phyloP scores from a whole-genome alignment of 2,113 vertebrate species.

The Choloepus hoffmanni region DNA sequence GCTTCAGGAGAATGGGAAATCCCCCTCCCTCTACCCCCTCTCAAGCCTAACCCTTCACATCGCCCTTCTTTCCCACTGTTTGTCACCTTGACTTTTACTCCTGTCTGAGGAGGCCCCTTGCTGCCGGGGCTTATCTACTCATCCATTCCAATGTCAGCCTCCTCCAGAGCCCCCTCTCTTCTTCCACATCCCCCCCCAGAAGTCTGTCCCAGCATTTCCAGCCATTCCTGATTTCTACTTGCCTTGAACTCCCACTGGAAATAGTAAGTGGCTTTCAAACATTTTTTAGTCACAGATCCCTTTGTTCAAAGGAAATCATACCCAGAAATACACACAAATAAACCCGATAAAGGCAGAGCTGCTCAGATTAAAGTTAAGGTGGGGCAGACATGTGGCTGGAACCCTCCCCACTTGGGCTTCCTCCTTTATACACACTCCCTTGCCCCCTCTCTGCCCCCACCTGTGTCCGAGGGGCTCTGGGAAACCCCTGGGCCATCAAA shows the following conservation, averaged over 20 bases:
- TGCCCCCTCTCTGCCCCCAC: neutral
- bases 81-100: too few species aligned
- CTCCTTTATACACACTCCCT: neutral
- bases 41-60: neutral
- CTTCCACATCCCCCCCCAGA: neutral
- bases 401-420: neutral
- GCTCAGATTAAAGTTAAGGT: neutral
- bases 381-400: too few species aligned
- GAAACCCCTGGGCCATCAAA: neutral
- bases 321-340: slow-evolving; percentile 65
- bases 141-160: neutral
- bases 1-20: neutral
- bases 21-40: accelerated
- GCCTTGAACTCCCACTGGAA: slow-evolving; percentile 63
- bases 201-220: neutral
- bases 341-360: neutral
- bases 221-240: neutral
- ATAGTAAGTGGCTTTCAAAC: slow-evolving; percentile 52
- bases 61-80: too few species aligned
- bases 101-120: neutral
- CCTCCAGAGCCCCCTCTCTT: neutral
- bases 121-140: neutral
- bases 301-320: slow-evolving; percentile 74
- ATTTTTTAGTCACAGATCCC: slow-evolving; percentile 32
- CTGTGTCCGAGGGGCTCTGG: neutral